Evolutionary conservation across 2,797 vertebrate genomes (phyloP).

Genomic region (Chloroceryle amazona): DNA sequence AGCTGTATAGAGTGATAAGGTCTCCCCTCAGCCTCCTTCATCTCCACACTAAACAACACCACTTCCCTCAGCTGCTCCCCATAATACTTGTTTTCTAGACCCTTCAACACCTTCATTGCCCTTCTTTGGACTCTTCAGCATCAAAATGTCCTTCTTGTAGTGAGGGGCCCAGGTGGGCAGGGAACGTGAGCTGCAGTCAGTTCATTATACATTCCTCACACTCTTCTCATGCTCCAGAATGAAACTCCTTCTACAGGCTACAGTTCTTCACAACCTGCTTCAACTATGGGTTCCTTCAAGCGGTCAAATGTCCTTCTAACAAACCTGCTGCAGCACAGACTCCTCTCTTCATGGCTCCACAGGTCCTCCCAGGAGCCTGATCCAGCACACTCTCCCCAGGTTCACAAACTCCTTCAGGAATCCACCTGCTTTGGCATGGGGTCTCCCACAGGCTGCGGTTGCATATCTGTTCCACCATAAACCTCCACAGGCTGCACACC

Average conservation of each 20-base stretch:
- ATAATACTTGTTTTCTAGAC: accelerated
- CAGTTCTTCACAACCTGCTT: not conserved
- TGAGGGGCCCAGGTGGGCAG: not conserved
- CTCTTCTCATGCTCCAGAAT: not conserved
- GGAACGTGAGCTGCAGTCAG: not conserved
- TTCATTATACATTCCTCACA: not conserved
- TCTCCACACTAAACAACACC: not conserved
- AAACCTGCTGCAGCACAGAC: too few relatives aligned
- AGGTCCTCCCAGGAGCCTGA: not conserved
- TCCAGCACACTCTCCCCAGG: accelerated
- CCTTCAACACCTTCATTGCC: accelerated
- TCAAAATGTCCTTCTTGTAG: not conserved
- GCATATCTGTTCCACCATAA: not conserved
- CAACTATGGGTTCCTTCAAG: not conserved
- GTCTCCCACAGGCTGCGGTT: not conserved
- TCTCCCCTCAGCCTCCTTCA: too few relatives aligned
- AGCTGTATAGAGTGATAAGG: too few relatives aligned
- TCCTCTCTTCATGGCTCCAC: not conserved
- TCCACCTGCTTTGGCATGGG: not conserved
- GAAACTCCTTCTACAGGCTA: not conserved
- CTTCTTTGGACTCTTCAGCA: not conserved
- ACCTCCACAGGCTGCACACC: not conserved
- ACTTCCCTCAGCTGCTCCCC: not conserved
- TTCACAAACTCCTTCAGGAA: not conserved
- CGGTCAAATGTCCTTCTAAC: not conserved